These are phyloP conservation scores for Notoglanidium macrostoma DNA, from an alignment of 2,797 vertebrate genomes.

Conservation along the genomic window DNA sequence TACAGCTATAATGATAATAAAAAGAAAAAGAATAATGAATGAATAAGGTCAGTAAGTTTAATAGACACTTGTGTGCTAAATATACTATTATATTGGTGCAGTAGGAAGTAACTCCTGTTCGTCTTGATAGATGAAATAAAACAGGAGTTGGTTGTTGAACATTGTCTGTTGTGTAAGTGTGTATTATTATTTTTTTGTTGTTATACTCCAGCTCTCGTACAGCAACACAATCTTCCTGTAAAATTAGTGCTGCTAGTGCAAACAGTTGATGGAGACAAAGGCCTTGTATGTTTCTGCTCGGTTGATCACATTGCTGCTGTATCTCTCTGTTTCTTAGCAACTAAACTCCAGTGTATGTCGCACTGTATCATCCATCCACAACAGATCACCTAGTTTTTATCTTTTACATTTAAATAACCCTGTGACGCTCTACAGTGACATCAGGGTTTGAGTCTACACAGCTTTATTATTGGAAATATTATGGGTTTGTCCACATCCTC, in stretches of 20 bases:
- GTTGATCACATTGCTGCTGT: constrained; percentile 59
- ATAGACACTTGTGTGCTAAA: background rate
- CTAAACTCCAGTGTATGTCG: constrained; percentile 37
- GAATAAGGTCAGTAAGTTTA: background rate
- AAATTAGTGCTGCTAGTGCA: constrained; percentile 4
- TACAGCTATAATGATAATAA: background rate
- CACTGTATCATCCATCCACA: background rate
- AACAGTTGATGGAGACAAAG: constrained; percentile 12
- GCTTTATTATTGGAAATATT: background rate
- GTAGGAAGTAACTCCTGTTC: background rate
- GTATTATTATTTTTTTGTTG: background rate
- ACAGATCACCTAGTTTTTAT: constrained; percentile 10
- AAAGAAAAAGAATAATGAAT: background rate
- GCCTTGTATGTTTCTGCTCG: constrained; percentile 15
- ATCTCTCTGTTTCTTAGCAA: constrained; percentile 63
- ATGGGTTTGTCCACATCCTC: background rate
- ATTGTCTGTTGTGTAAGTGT: background rate
- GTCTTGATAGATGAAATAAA: background rate
- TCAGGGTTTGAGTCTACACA: background rate
- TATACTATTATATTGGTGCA: background rate
- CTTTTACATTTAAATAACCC: background rate
- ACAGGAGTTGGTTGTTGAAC: background rate
- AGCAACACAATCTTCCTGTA: background rate
- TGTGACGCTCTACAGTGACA: background rate
- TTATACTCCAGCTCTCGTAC: background rate